Evolutionary conservation across 2,888 invertebrate genomes (phyloP), one percentile per base, ranked within the genome.

Genomic region (Endotricha flammealis): DNA sequence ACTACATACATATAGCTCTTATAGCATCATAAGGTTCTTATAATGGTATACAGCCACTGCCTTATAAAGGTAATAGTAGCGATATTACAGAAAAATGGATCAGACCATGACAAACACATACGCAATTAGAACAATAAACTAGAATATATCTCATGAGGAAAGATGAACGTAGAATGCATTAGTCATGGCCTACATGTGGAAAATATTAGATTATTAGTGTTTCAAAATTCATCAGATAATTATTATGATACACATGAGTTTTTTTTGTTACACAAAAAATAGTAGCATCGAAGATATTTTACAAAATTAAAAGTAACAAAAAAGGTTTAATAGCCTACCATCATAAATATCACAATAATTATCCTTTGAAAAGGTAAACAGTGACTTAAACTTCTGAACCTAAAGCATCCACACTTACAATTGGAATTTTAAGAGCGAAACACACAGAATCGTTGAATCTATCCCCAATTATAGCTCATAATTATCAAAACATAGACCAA

Each of bases 361-460:
- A n/a, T n/a, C n/a, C n/a, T n/a, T n/a, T n/a, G n/a, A n/a, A n/a
- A n/a, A n/a, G n/a, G n/a, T n/a, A n/a, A n/a, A n/a, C n/a, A n/a
- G n/a, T n/a, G n/a, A n/a, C n/a, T n/a, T n/a, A 50, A 71, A 76
- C 72, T 77, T 74, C 71, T 70, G 73, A 78, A 76, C 68, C 59
- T 63, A 68, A 67, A 52, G 61, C 70, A 66, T 72, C 60, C 74
- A 75, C 67, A 74, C 72, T 62, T 67, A 71, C 68, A 70, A 65
- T 64, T 67, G 71, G 72, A 76, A 74, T 72, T 68, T 64, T 56
- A 59, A 65, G 70, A 72, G 74, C 67, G 73, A 71, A 76, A 71
- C 52, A 72, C 71, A 80, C 70, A 78, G 72, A 70, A 64, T 68
- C 59, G 49, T 61, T 53, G 60, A 67, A 62, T 64, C 53, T 65